Evolutionary conservation across 2,888 invertebrate genomes (phyloP).

Genomic region (Pseudanteris insignis): DNA sequence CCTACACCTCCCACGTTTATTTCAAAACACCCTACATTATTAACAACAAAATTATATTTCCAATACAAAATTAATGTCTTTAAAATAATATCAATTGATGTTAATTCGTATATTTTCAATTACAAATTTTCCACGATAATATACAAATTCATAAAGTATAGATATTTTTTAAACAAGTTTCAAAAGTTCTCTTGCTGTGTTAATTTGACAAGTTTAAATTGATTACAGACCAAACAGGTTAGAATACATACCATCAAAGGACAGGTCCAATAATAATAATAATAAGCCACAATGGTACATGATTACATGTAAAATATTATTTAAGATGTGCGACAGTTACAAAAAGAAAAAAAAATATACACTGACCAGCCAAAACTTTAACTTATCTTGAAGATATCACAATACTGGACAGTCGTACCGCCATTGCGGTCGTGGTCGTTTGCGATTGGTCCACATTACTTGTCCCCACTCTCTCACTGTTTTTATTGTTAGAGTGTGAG

Average conservation of each 20-base stretch:
- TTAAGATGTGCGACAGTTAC: slow-evolving; percentile 26
- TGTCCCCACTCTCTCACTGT: no score
- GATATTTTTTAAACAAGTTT: no score
- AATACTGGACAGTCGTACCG: slow-evolving; percentile 55
- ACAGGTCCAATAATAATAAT: slow-evolving; percentile 58
- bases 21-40: no score
- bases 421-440: slow-evolving; percentile 67
- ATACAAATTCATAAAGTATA: no score
- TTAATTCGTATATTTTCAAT: no score
- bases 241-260: slow-evolving; percentile 58
- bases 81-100: no score
- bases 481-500: no score
- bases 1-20: slow-evolving; percentile 11
- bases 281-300: slow-evolving; percentile 61
- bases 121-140: no score
- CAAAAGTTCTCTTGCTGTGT: no score
- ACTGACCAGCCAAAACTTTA: slow-evolving; percentile 26
- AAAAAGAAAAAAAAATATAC: slow-evolving; percentile 32
- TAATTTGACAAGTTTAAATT: slow-evolving; percentile 3
- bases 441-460: slow-evolving; percentile 67
- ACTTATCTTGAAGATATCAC: slow-evolving; percentile 52
- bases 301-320: slow-evolving; percentile 44
- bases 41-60: no score
- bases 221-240: slow-evolving; percentile 48
- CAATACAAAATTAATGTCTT: no score